These are phyloP conservation scores for Eupithecia centaureata DNA, from an alignment of 2,888 invertebrate species.

Conservation along the genomic window DNA sequence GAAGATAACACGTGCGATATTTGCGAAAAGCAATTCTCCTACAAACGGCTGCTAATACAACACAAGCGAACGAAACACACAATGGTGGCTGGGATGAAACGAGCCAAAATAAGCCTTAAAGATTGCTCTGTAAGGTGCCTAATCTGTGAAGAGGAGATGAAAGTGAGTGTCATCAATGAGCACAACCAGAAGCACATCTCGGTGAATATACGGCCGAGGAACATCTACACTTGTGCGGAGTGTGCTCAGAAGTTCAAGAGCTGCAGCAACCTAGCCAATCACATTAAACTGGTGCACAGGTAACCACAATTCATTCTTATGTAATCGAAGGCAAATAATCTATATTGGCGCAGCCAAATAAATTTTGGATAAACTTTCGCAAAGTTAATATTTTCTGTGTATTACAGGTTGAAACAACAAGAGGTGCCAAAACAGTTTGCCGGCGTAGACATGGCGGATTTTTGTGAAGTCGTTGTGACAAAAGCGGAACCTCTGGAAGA, in stretches of 20 bases:
- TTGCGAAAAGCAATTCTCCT: constrained; percentile 79
- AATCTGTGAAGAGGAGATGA: constrained; percentile 77
- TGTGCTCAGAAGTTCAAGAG: constrained; percentile 74
- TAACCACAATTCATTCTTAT: constrained; percentile 14
- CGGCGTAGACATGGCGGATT: constrained; percentile 71
- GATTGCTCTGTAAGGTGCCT: constrained; percentile 75
- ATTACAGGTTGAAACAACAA: constrained; percentile 53
- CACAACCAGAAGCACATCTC: constrained; percentile 76
- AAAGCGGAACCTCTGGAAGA: constrained; percentile 81
- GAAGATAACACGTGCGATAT: constrained; percentile 78
- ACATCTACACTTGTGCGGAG: constrained; percentile 75
- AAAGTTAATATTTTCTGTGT: constrained; percentile 38
- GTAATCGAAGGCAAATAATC: neutral
- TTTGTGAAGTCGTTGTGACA: constrained; percentile 84
- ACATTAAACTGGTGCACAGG: constrained; percentile 76
- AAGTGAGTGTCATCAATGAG: constrained; percentile 71
- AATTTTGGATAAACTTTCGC: neutral
- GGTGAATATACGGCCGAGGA: constrained; percentile 72
- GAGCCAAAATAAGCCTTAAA: constrained; percentile 73
- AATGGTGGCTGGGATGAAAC: constrained; percentile 72
- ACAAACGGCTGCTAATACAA: constrained; percentile 69
- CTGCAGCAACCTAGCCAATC: constrained; percentile 69
- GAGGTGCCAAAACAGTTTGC: constrained; percentile 47
- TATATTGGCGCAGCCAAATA: neutral
- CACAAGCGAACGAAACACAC: constrained; percentile 78